phyloP scores from a whole-genome alignment of 2,888 invertebrate species.

The Erynnis tages region DNA sequence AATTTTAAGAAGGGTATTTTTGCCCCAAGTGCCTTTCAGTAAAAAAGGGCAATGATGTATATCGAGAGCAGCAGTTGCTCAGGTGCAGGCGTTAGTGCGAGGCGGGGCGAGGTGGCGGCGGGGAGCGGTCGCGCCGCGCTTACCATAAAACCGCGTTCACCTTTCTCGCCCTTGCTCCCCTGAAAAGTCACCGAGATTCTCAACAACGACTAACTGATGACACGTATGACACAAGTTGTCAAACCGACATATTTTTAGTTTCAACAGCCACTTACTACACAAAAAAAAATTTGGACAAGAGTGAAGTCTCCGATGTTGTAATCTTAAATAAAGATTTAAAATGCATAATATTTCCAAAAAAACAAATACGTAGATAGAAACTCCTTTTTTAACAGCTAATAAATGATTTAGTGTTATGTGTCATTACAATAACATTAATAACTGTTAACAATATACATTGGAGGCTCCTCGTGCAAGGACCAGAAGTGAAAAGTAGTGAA shows the following conservation, averaged over 20 bases:
- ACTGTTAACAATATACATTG: neutral
- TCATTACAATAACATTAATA: neutral
- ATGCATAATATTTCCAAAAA: neutral
- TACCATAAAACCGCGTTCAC: constrained; percentile 88
- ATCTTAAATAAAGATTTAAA: neutral
- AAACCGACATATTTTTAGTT: neutral
- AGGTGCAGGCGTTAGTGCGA: neutral
- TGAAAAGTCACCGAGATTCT: constrained; percentile 66
- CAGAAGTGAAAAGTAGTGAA: constrained; percentile 1
- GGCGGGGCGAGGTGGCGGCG: neutral
- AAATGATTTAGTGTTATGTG: no score
- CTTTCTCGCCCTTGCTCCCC: constrained; percentile 88
- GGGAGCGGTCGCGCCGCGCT: constrained; percentile 50
- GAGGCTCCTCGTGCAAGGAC: constrained; percentile 7
- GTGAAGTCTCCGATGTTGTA: neutral
- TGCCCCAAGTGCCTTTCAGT: neutral
- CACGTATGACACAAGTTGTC: neutral
- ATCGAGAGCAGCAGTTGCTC: neutral
- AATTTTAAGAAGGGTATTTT: no score
- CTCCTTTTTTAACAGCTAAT: no score
- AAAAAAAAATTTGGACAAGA: neutral
- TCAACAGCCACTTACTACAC: no score
- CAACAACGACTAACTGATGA: neutral
- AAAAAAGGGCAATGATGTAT: neutral
- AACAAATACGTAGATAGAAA: no score